These are phyloP conservation scores for Urocitellus parryii DNA, from an alignment of 2,113 vertebrate species.

Conservation along the genomic window DNA sequence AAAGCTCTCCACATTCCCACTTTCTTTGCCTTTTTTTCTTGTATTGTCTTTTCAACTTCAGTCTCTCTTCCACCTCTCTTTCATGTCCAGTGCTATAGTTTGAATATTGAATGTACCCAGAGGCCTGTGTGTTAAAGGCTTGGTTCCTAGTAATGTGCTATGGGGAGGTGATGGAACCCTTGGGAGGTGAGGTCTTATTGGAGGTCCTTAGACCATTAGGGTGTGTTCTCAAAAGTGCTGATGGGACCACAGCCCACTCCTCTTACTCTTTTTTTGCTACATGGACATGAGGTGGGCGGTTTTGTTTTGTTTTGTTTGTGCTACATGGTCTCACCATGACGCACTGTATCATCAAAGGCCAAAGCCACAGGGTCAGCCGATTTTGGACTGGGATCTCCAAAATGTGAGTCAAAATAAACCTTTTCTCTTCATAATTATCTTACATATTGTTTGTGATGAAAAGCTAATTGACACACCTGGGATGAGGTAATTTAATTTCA, in stretches of 20 bases:
- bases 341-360: background rate
- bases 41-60: background rate
- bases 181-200: background rate
- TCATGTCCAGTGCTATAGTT: background rate
- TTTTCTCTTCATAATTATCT: background rate
- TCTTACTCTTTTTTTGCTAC: background rate
- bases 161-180: background rate
- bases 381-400: background rate
- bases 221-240: background rate
- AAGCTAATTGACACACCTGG: background rate
- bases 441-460: background rate
- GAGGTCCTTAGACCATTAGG: too few relatives aligned
- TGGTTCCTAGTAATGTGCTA: background rate
- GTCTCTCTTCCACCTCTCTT: background rate
- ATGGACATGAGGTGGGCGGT: too few relatives aligned
- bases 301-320: background rate
- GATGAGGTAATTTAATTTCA: background rate
- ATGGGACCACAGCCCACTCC: too few relatives aligned
- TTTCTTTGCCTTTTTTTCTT: background rate
- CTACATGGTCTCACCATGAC: background rate
- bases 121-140: background rate
- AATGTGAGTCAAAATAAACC: background rate
- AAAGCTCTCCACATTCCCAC: background rate
- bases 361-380: background rate
- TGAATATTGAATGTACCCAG: background rate